Conservation (phyloP, 1,140 invertebrate species). For the Drosophila repletoides region DNA sequence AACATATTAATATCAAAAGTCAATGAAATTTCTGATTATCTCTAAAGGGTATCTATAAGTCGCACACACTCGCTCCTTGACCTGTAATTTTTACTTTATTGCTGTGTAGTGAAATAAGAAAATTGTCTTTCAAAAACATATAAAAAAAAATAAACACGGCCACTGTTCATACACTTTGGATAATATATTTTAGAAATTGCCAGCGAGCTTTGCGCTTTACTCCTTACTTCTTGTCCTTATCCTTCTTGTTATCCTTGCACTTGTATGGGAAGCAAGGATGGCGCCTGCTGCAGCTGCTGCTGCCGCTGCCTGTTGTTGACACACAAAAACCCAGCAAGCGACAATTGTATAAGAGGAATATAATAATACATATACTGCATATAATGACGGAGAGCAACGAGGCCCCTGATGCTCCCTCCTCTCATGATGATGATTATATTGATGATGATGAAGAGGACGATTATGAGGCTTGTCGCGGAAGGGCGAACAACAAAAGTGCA, state of each 20-base stretch:
- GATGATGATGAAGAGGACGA: conserved; percentile 8
- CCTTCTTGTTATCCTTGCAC: conserved; percentile 63
- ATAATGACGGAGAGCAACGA: conserved; percentile 34
- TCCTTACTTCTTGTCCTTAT: no score
- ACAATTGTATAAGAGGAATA: conserved; percentile 62
- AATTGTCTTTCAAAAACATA: no score
- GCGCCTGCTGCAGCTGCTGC: conserved; percentile 13
- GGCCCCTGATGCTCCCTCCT: conserved; percentile 32
- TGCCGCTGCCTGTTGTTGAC: conserved; percentile 52
- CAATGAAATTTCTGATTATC: no score
- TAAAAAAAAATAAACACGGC: conserved; percentile 14
- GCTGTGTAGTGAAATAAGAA: no score
- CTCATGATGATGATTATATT: conserved; percentile 41
- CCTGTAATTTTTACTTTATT: no score
- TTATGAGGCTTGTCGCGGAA: conserved; percentile 38
- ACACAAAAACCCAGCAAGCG: conserved; percentile 54
- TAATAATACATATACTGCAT: conserved; percentile 46
- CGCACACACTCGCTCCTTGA: no score
- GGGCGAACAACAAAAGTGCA: conserved; percentile 31
- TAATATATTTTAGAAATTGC: conserved; percentile 35
- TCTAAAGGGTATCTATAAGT: no score
- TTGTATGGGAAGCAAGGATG: conserved; percentile 35
- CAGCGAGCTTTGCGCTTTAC: conserved; percentile 33
- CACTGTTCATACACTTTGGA: background rate
- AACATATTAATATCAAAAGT: no score